Base-by-base conservation (phyloP, 2,113 vertebrate genomes). In the Thunnus maccoyii region DNA sequence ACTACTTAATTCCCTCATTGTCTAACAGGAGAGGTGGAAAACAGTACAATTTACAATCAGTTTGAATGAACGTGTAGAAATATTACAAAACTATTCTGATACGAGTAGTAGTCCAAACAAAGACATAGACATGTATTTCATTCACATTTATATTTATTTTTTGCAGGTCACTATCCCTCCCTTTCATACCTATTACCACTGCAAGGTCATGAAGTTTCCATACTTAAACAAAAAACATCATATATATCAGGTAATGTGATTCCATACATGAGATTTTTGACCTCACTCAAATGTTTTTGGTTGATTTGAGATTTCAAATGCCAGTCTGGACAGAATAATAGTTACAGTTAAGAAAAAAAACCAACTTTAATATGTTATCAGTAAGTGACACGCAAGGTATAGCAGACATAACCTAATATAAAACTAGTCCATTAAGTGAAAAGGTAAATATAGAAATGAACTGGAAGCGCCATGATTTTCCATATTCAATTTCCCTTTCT, bases 151-250 rank as follows among this genome's bases (percentile, higher is more conserved):
- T 63, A 9, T 27, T 77, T 52, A 51, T 75, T 60, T 41, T 57
- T 88, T 89, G 18, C 89, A 97, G 96, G 90, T 96, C 67, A 76
- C 83, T 32, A 30, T 97, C 63, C 95, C 95, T 9, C 47, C 83
- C 4, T 41, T 74, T 3, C 86, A 86, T 1, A 97, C 96, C 25
- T 94, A 94, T 8, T 97, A 97, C 3, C 94, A 96, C 78, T 97
- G 96, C 65, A 95, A 92, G 48, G 81, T 97, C 69, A 86, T 96
- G 41, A 92, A 88, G 12, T 78, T 96, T 4, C 92, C 96, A 17
- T 58, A 67, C 0, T 81, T 96, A 4, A 88, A 62, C 18, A 63
- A 74, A 76, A 97, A 96, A 47, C 91, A 96, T 76, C 96, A 95
- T 15, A 92, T 97, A 75, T 95, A 94, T 88, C 94, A 90, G 93